These are phyloP conservation scores for Bostrychus sinensis DNA, from an alignment of 2,113 vertebrate species.

Conservation along the genomic window DNA sequence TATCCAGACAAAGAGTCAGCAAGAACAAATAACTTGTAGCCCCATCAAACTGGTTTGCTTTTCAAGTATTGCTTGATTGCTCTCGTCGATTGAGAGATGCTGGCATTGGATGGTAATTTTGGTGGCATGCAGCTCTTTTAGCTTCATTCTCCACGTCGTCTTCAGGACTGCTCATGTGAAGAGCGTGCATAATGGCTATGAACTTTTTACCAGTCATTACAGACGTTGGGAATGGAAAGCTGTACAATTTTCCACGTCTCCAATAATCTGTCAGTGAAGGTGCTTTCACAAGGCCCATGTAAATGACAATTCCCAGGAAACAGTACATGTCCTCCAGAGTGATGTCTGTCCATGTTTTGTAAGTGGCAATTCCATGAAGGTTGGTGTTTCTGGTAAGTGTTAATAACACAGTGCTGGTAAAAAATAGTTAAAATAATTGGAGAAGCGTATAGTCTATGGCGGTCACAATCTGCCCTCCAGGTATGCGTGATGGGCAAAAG, in stretches of 20 bases:
- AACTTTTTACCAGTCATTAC: neutral
- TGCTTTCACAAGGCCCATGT: neutral
- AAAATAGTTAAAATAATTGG: neutral
- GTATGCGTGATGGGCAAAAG: neutral
- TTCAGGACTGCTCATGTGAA: neutral
- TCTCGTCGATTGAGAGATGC: neutral
- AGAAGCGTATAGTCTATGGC: neutral
- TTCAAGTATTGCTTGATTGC: neutral
- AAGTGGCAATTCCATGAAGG: neutral
- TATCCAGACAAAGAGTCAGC: neutral
- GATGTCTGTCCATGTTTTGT: neutral
- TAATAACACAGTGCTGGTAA: neutral
- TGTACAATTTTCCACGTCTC: neutral
- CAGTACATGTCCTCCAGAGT: neutral
- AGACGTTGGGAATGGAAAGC: neutral
- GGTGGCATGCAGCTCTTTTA: neutral
- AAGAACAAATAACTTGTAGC: slow-evolving; percentile 1
- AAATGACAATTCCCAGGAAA: neutral
- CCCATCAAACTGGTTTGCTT: neutral
- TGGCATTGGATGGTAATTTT: neutral
- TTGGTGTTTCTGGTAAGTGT: neutral
- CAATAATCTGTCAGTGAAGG: neutral
- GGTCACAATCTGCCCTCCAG: neutral
- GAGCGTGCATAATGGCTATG: neutral
- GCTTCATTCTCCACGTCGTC: neutral